Base-by-base conservation (phyloP, 2,888 invertebrate genomes). In the Archips xylosteana region DNA sequence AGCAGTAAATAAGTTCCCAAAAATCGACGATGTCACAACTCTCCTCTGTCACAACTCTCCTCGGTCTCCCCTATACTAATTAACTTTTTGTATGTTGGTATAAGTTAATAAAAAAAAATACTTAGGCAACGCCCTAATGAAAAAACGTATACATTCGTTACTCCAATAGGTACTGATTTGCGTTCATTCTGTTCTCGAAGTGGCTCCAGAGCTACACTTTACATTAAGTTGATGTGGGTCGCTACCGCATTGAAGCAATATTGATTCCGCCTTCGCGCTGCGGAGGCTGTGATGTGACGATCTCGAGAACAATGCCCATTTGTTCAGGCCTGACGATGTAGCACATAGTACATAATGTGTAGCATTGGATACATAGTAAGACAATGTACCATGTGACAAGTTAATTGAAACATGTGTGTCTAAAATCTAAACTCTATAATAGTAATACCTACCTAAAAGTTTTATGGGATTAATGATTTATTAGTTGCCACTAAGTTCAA, bases 181-280 rank as follows among this genome's bases (percentile, higher is more conserved):
- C 12, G 23, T 32, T 57, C 12, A 57, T 32, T 57, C 32, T 32
- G 10, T 57, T 57, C 32, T 32, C 4, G 57, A 12, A 57, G 12
- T 5, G 39, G 60, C n/a, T 60, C 39, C n/a, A 6, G 60, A n/a
- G 6, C n/a, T 23, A 54, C 54, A 23, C 9, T 60, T 60, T 36
- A 39, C 34, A 59, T 42, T 51, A 36, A 54, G 51, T 51, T 71
- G 47, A 54, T 60, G 64, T 23, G 60, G 70, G 76, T 76, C 76
- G 79, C 75, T 79, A 77, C 80, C 79, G 79, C 82, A 81, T 76
- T 82, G 81, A 76, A 82, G 83, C 79, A 76, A 76, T 85, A 87
- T 87, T 82, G 86, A 87, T 87, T 84, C 81, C 76, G 75, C 78
- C 81, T 81, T 82, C 32, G 77, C 76, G 78, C 76, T 83, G 80